Base-by-base conservation (phyloP, 2,888 invertebrate species). In the Himalopsyche anomala region DNA sequence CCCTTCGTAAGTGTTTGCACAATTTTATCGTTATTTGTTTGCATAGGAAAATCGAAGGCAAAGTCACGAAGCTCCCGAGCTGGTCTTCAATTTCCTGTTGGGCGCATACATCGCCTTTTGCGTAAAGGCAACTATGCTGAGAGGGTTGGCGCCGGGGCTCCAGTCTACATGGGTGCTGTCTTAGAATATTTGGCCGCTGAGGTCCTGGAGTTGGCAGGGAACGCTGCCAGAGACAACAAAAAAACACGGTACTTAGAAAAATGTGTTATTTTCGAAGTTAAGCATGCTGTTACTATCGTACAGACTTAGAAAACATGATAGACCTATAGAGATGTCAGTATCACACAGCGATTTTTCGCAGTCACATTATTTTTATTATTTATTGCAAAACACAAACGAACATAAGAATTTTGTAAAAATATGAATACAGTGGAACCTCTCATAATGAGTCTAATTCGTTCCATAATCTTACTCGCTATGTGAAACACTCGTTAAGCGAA, bases 121-220 rank as follows among this genome's bases (percentile, higher is more conserved):
- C 90, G 93, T 0, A 94, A 94, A 89, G 95, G 95, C 5, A 94
- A 95, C 90, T 95, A 93, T 89, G 94, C 95, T 0, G 94, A 94
- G 51, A 90, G 94, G 45, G 92, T 94, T 0, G 94, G 94, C 0
- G 91, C 91, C 81, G 94, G 94, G 0, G 94, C 94, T 0, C 92
- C 94, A 0, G 92, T 94, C 2, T 94, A 93, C 89, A 89, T 94
- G 0, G 93, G 94, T 0, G 94, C 94, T 8, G 94, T 94, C 0
- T 90, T 95, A 89, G 95, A 95, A 89, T 95, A 95, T 89, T 90
- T 95, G 40, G 94, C 95, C 0, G 96, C 96, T 28, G 96, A 96
- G 92, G 94, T 95, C 28, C 89, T 95, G 86, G 95, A 95, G 89
- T 91, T 95, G 89, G 94, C 95, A 0, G 93, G 94, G 0, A 94